phyloP scores from a whole-genome alignment of 2,888 invertebrate genomes.

The Synanthedon myopaeformis region DNA sequence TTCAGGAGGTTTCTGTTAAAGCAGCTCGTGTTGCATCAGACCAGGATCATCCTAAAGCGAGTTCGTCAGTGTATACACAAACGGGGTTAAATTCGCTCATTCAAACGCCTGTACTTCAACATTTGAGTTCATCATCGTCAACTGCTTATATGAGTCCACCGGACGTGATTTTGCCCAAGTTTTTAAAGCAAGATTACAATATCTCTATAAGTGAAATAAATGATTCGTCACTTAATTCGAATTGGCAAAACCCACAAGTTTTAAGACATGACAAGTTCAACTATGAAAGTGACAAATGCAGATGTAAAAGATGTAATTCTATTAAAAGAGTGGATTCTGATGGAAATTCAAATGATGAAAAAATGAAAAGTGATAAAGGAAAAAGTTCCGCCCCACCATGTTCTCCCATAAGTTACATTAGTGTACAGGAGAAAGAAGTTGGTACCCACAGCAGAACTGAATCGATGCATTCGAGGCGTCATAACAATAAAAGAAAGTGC shows the following conservation, averaged over 20 bases:
- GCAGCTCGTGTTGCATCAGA: constrained; percentile 16
- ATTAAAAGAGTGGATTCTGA: constrained; percentile 10
- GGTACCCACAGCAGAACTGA: background rate
- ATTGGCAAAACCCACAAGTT: background rate
- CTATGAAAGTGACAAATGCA: constrained; percentile 13
- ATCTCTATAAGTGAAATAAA: background rate
- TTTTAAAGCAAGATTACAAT: constrained; percentile 21
- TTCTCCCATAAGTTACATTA: constrained; percentile 20
- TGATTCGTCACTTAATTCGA: background rate
- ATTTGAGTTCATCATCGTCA: constrained; percentile 63
- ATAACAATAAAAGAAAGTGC: constrained; percentile 10
- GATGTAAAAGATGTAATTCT: constrained; percentile 23
- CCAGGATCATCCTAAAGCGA: constrained; percentile 15
- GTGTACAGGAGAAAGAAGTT: constrained; percentile 6
- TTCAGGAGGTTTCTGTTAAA: constrained; percentile 19
- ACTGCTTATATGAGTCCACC: constrained; percentile 67
- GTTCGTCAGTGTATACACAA: constrained; percentile 50
- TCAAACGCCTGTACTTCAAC: constrained; percentile 38
- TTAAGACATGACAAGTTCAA: background rate
- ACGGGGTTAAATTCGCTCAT: constrained; percentile 39
- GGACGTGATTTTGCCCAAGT: constrained; percentile 47
- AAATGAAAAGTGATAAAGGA: constrained; percentile 8
- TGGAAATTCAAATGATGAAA: constrained; percentile 6
- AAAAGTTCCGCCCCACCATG: constrained; percentile 31
- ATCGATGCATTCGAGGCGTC: background rate